phyloP scores from a whole-genome alignment of 2,888 invertebrate genomes.

The Fissipunctia ypsillon region DNA sequence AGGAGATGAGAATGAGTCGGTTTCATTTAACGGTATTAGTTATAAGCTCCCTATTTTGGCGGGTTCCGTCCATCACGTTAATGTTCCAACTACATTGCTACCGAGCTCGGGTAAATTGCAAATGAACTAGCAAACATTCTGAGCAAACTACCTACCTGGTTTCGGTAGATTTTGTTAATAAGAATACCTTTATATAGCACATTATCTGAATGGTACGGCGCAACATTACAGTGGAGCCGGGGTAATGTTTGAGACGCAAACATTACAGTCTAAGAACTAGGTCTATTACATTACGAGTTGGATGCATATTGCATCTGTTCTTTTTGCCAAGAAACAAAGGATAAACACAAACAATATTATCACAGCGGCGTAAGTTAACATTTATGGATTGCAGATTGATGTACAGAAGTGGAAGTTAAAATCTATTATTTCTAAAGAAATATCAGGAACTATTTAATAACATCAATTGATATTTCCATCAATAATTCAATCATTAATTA shows the following conservation, averaged over 20 bases:
- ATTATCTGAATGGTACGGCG: constrained; percentile 55
- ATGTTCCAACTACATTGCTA: constrained; percentile 65
- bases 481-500: no score
- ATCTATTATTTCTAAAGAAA: background rate
- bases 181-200: constrained; percentile 59
- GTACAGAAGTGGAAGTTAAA: background rate
- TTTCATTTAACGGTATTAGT: constrained; percentile 77
- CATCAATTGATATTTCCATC: background rate
- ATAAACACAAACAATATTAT: background rate
- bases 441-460: background rate
- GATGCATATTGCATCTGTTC: constrained; percentile 45
- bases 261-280: constrained; percentile 37
- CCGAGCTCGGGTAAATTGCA: constrained; percentile 71
- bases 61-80: constrained; percentile 70
- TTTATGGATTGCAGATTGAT: background rate
- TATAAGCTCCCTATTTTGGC: constrained; percentile 65
- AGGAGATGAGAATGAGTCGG: constrained; percentile 71
- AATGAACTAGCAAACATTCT: constrained; percentile 70
- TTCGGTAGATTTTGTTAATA: constrained; percentile 66
- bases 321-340: background rate
- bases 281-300: constrained; percentile 30
- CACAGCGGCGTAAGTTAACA: background rate
- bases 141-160: constrained; percentile 60
- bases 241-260: constrained; percentile 50
- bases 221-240: constrained; percentile 48